Evolutionary conservation across 1,140 invertebrate species (phyloP).

Genomic region (Venustaconcha ellipsiformis): DNA sequence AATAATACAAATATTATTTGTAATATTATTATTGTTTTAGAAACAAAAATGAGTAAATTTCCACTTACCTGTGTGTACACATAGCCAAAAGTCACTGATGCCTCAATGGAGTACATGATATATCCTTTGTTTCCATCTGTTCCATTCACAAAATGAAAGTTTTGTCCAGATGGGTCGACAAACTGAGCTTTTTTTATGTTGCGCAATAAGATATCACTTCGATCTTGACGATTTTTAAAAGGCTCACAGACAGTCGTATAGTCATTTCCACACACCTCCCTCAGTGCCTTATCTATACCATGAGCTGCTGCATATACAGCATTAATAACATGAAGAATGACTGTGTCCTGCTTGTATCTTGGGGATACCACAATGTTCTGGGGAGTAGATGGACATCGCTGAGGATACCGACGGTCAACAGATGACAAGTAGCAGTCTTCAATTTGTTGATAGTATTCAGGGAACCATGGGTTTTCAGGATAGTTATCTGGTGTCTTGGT

Average conservation of each 20-base stretch:
- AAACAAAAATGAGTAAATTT: too few relatives aligned
- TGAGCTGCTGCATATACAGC: slow-evolving; percentile 57
- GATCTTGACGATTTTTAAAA: slow-evolving; percentile 40
- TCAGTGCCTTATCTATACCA: slow-evolving; percentile 54
- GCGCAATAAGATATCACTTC: slow-evolving; percentile 39
- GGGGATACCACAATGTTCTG: slow-evolving; percentile 38
- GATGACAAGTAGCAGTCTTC: slow-evolving; percentile 58
- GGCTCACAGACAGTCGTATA: slow-evolving; percentile 59
- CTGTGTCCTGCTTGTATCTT: slow-evolving; percentile 55
- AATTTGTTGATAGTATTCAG: slow-evolving; percentile 62
- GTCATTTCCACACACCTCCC: slow-evolving; percentile 49
- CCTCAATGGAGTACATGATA: slow-evolving; percentile 39
- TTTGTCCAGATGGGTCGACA: slow-evolving; percentile 40
- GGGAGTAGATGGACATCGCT: slow-evolving; percentile 36
- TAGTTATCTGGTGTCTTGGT: slow-evolving; percentile 56
- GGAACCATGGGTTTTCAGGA: slow-evolving; percentile 64
- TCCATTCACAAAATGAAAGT: slow-evolving; percentile 51
- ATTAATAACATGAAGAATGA: slow-evolving; percentile 59
- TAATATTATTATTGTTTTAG: too few relatives aligned
- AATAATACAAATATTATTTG: too few relatives aligned
- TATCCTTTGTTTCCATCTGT: slow-evolving; percentile 57
- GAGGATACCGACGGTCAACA: slow-evolving; percentile 33
- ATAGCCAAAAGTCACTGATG: slow-evolving; percentile 33
- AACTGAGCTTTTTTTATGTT: slow-evolving; percentile 55
- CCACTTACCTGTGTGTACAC: slow-evolving; percentile 45